Evolutionary conservation across 1,140 invertebrate genomes (phyloP).

Genomic region (Halesus radiatus): DNA sequence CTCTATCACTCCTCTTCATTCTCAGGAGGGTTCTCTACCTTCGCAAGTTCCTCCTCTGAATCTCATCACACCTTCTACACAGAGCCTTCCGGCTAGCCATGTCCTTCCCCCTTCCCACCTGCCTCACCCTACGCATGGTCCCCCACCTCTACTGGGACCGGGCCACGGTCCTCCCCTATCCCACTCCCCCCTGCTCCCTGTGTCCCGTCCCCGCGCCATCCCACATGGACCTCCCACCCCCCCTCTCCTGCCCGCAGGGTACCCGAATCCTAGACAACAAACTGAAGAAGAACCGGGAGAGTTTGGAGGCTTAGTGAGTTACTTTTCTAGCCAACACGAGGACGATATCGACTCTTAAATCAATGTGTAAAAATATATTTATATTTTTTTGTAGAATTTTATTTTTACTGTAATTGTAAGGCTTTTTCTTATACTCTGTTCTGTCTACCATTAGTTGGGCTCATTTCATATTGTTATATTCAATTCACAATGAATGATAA

Average conservation of each 20-base stretch:
- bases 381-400: constrained; percentile 50
- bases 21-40: not conserved
- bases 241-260: constrained; percentile 36
- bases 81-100: not conserved
- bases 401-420: constrained; percentile 35
- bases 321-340: constrained; percentile 87
- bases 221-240: constrained; percentile 59
- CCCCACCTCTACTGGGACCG: not conserved
- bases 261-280: constrained; percentile 40
- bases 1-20: not conserved
- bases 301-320: constrained; percentile 88
- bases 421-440: constrained; percentile 38
- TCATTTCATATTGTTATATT: constrained; percentile 8
- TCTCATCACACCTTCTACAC: not conserved
- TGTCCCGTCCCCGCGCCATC: not conserved
- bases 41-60: not conserved
- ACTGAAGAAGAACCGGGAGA: constrained; percentile 76
- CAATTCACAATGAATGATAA: not conserved
- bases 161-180: not conserved
- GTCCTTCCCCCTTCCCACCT: not conserved
- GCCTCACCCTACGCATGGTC: not conserved
- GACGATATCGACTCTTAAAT: constrained; percentile 78
- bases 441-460: constrained; percentile 22
- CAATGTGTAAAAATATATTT: constrained; percentile 57
- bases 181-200: constrained; percentile 17